phyloP scores from a whole-genome alignment of 2,888 invertebrate species.

The Leucoptera coffeella region DNA sequence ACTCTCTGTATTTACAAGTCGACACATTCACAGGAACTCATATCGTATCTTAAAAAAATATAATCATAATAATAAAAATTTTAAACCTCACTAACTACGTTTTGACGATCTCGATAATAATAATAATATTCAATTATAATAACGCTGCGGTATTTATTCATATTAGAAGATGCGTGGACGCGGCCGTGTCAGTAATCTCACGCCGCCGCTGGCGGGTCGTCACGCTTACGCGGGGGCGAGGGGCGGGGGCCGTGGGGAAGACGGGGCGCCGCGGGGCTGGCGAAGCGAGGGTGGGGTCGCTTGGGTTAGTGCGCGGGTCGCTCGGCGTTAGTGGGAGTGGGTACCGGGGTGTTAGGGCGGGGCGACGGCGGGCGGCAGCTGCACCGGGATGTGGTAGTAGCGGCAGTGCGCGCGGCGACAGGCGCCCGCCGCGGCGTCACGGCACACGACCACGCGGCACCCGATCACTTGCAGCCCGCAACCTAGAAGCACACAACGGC shows the following conservation, averaged over 20 bases:
- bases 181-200: slow-evolving; percentile 48
- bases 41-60: slow-evolving; percentile 47
- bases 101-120: slow-evolving; percentile 48
- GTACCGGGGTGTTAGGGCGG: slow-evolving; percentile 30
- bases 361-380: slow-evolving; percentile 71
- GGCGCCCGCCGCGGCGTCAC: slow-evolving; percentile 91
- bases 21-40: slow-evolving; percentile 54
- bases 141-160: slow-evolving; percentile 50
- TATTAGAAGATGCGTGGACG: slow-evolving; percentile 53
- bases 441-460: slow-evolving; percentile 92
- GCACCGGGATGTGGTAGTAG: slow-evolving; percentile 95
- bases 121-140: too few species aligned
- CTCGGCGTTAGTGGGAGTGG: slow-evolving; percentile 9
- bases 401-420: slow-evolving; percentile 92
- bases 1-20: too few species aligned
- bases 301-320: slow-evolving; percentile 9
- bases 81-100: slow-evolving; percentile 51
- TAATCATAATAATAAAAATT: slow-evolving; percentile 51
- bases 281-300: too few species aligned
- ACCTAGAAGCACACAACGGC: slow-evolving; percentile 54
- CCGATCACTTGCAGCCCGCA: slow-evolving; percentile 92
- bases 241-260: slow-evolving; percentile 16
- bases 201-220: too few species aligned
- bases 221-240: too few species aligned
- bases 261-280: slow-evolving; percentile 60